Evolutionary conservation across 1,140 invertebrate genomes (phyloP).

Genomic region (Araneus ventricosus): DNA sequence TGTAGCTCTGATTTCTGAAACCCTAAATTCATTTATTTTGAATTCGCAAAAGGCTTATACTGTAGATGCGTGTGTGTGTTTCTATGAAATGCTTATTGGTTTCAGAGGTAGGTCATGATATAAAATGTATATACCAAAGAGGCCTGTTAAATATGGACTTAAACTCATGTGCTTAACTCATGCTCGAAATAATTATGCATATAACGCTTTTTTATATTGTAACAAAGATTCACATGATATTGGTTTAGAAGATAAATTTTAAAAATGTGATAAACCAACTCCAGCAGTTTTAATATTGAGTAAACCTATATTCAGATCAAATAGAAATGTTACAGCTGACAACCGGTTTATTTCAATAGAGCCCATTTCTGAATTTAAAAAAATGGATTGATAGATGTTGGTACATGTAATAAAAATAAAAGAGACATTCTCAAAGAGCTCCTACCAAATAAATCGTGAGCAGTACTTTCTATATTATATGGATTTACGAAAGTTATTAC

Average conservation of each 20-base stretch:
- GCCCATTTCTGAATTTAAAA: slow-evolving; percentile 57
- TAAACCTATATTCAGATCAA: slow-evolving; percentile 38
- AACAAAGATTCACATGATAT: slow-evolving; percentile 45
- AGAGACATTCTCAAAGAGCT: slow-evolving; percentile 70
- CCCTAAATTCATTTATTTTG: too few species aligned
- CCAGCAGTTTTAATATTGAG: slow-evolving; percentile 57
- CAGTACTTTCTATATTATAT: too few species aligned
- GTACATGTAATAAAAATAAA: slow-evolving; percentile 75
- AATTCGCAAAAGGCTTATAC: too few species aligned
- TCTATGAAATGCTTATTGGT: too few species aligned
- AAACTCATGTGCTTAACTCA: too few species aligned
- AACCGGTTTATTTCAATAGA: slow-evolving; percentile 71
- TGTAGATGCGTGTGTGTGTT: too few species aligned
- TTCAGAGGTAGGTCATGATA: too few species aligned
- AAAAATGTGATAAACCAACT: not conserved
- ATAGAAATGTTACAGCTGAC: slow-evolving; percentile 68
- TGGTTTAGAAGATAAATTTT: not conserved
- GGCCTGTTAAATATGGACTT: too few species aligned
- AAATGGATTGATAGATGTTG: slow-evolving; percentile 70
- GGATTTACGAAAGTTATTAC: slow-evolving; percentile 59
- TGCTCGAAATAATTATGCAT: not conserved
- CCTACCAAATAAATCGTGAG: not conserved
- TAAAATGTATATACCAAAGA: too few species aligned
- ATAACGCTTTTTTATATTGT: too few species aligned
- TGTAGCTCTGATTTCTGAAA: too few species aligned